Evolutionary conservation across 2,888 invertebrate species (phyloP).

Genomic region (Melieria crassipennis): DNA sequence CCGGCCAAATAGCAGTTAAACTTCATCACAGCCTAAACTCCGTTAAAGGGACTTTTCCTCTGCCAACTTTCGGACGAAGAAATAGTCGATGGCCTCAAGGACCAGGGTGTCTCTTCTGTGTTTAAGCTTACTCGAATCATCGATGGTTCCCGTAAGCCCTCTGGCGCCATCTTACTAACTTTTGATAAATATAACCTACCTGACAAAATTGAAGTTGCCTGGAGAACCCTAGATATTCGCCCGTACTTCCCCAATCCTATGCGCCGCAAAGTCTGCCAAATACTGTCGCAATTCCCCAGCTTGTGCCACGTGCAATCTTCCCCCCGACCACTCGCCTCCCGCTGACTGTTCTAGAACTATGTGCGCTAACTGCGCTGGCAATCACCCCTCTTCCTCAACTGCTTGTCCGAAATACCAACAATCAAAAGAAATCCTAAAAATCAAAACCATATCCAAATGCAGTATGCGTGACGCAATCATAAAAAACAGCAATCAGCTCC

Average conservation of each 20-base stretch:
- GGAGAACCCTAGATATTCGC: background rate
- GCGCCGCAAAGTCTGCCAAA: too few species aligned
- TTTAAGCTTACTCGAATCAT: background rate
- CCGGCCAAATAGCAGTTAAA: background rate
- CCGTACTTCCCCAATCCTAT: background rate
- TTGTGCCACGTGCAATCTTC: too few species aligned
- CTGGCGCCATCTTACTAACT: conserved; percentile 12
- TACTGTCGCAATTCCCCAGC: too few species aligned
- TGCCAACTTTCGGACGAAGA: conserved; percentile 7
- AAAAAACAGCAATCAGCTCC: too few species aligned
- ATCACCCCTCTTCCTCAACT: too few species aligned
- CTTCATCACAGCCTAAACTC: conserved; percentile 9
- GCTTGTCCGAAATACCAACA: too few species aligned
- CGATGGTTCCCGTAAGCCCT: background rate
- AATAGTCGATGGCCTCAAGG: conserved; percentile 9
- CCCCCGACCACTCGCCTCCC: too few species aligned
- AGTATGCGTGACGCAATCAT: too few species aligned
- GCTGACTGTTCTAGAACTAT: too few species aligned
- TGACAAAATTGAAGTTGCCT: background rate
- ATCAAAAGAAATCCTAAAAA: too few species aligned
- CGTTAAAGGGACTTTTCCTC: conserved; percentile 2
- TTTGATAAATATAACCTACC: background rate
- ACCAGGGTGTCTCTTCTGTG: background rate
- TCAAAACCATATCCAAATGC: too few species aligned
- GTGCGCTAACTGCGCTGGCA: too few species aligned